These are phyloP conservation scores for Drosophila sp. DNA, from an alignment of 1,140 invertebrate species.

Conservation along the genomic window DNA sequence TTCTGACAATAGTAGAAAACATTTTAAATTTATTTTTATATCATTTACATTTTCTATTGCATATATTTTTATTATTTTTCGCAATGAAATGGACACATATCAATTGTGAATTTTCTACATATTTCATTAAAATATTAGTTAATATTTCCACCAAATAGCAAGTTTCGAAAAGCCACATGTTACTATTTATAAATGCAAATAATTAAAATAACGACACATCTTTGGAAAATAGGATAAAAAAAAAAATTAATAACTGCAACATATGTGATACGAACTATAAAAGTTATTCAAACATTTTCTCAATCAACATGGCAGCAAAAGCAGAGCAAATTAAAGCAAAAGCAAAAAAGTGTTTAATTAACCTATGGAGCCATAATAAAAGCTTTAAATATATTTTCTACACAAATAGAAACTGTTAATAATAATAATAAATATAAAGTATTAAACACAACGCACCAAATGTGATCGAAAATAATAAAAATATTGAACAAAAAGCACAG, in stretches of 20 bases:
- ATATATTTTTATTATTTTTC: neutral
- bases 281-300: slow-evolving; percentile 46
- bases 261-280: slow-evolving; percentile 71
- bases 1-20: too few species aligned
- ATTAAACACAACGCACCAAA: slow-evolving; percentile 67
- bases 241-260: slow-evolving; percentile 53
- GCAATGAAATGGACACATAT: slow-evolving; percentile 36
- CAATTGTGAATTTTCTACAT: neutral
- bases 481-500: slow-evolving; percentile 24
- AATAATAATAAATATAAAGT: slow-evolving; percentile 10
- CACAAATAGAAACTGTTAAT: slow-evolving; percentile 27
- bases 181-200: slow-evolving; percentile 32
- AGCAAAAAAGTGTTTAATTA: slow-evolving; percentile 28
- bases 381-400: slow-evolving; percentile 82
- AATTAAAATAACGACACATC: neutral
- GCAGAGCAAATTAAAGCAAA: slow-evolving; percentile 53
- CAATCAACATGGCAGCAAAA: slow-evolving; percentile 46
- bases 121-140: neutral
- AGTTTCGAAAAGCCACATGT: slow-evolving; percentile 14
- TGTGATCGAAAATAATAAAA: slow-evolving; percentile 68
- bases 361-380: slow-evolving; percentile 38
- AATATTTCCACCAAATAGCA: slow-evolving; percentile 5
- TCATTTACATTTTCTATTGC: too few species aligned
- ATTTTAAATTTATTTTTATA: too few species aligned
- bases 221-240: slow-evolving; percentile 8